Base-by-base conservation (phyloP, 2,113 vertebrate genomes). In the Phrynosoma platyrhinos region DNA sequence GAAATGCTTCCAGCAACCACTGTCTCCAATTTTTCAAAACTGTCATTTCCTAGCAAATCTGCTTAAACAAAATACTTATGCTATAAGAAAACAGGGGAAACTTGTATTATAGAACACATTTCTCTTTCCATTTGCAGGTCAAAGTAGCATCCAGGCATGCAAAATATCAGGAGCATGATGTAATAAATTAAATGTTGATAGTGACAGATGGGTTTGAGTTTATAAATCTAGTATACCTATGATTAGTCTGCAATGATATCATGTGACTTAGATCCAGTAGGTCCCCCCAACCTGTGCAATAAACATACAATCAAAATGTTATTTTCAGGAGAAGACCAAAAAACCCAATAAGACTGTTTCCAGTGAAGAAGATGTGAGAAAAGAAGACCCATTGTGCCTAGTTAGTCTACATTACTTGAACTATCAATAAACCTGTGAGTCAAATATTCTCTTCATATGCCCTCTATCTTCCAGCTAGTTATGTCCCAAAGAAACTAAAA, bases 41-140 rank as follows among this genome's bases (percentile, higher is more conserved):
- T 97, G 96, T 95, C 96, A 97, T 87, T 95, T 95, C 85, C 90
- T 93, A 95, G 90, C 53, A 96, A 96, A 96, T 97, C 96, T 96
- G 93, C 94, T 96, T 96, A 96, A 96, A 90, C 92, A 97, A 96
- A 97, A 96, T 94, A 94, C 91, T 94, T 93, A 91, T 4, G 91
- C 93, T 95, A 90, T 94, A 94, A 93, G 89, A 94, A 97, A 97
- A 95, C 87, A 94, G 88, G 96, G 91, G 76, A 96, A 97, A 94
- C 90, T 90, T 91, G 88, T 82, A 93, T 94, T 91, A 93, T 53
- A 93, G 94, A 95, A 95, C 88, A 68, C 80, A 27, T 93, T 79
- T 93, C 69, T 75, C 88, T 64, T 77, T 66, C 25, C 71, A 27
- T 66, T 90, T 92, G 79, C 81, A 95, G 92, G 82, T 93, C 87